Evolutionary conservation across 2,113 vertebrate genomes (phyloP), one percentile per base, ranked within the genome.

Genomic region (Pogona vitticeps): DNA sequence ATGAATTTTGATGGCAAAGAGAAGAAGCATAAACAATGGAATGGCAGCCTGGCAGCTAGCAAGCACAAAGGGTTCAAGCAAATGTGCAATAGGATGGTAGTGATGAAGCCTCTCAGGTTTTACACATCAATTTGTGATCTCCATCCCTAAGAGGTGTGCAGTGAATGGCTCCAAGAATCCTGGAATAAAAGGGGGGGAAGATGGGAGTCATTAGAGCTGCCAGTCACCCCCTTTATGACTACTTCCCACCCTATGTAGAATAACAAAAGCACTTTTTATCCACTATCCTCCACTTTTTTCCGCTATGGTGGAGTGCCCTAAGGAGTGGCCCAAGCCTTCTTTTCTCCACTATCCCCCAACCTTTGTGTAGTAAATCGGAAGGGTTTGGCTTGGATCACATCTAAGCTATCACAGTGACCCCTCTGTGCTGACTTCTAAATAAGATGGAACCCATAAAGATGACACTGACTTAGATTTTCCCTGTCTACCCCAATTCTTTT

Each of bases 191-290:
- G 28, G 68, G n/a, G 42, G 23, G 31, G 42, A 5, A 17, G n/a
- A n/a, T 26, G 85, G 36, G n/a, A 36, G 31, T 26, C 21, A 4
- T 20, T 20, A 38, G 70, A 75, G 21, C 31, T 80, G 56, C 77
- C 77, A 65, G 14, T 20, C 18, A 26, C 13, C 67, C 17, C 33
- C n/a, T 28, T 38, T 31, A 18, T 18, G 52, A 56, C 76, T 1
- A 1, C 1, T 0, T 23, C 3, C 46, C 7, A 2, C 46, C 65
- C 65, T 33, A 1, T 0, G 65, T 38, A 52, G 15, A 59, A 17
- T 36, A 46, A 75, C 3, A 26, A 71, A 89, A 79, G 90, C 90
- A 82, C 88, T 84, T 91, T 86, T 21, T n/a, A n/a, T 52, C 10
- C 46, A 6, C 46, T 52, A 21, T 67, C 63, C 46, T 75, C 52